Conservation (phyloP, 2,113 vertebrate genomes). For the Pandion haliaetus region DNA sequence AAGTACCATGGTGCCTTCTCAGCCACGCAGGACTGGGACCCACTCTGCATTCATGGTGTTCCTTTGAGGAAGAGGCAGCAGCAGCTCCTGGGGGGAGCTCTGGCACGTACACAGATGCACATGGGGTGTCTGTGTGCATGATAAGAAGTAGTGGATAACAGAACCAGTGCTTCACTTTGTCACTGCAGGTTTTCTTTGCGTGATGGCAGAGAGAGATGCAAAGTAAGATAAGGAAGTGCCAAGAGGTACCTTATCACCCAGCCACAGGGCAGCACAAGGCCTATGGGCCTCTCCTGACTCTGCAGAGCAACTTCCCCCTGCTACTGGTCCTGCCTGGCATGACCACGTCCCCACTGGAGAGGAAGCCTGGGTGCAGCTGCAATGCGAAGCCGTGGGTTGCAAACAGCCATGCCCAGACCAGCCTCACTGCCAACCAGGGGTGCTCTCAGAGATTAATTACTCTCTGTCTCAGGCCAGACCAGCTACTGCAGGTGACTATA, state of each 20-base stretch:
- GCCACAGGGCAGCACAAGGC: neutral
- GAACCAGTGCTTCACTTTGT: neutral
- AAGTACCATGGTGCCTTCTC: neutral
- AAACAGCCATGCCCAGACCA: neutral
- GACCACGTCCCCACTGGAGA: neutral
- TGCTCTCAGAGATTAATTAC: neutral
- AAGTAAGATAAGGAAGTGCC: neutral
- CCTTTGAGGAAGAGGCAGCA: neutral
- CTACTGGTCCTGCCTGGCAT: neutral
- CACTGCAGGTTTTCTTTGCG: neutral
- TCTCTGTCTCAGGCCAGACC: neutral
- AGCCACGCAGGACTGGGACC: neutral
- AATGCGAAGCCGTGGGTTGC: neutral
- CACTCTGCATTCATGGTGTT: accelerated
- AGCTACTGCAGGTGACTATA: neutral
- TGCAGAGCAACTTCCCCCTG: neutral
- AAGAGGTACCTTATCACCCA: neutral
- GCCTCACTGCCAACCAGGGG: neutral
- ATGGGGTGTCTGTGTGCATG: accelerated
- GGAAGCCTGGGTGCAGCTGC: neutral
- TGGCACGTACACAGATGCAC: neutral
- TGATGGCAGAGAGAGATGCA: neutral
- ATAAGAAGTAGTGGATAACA: neutral
- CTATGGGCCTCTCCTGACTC: neutral
- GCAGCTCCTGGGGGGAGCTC: neutral